Percentiles rank a stretch among this genome's conserved stretches.
phyloP scores from a whole-genome alignment of 2,888 invertebrate genomes.

The Conomelus anceps region DNA sequence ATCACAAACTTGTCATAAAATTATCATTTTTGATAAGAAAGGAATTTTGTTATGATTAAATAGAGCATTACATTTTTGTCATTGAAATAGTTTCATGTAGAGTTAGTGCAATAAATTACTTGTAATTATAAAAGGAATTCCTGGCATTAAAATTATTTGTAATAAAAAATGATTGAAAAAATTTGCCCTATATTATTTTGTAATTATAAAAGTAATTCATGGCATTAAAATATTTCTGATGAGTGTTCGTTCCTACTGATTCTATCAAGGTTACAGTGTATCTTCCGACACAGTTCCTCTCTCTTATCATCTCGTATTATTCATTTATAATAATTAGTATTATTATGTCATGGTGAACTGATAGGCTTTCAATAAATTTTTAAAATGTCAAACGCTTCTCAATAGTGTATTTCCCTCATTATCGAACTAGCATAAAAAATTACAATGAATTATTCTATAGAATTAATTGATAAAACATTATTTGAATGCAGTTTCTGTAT shows the following conservation, averaged over 20 bases:
- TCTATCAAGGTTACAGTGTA: neutral
- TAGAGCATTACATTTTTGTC: neutral
- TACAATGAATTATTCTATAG: neutral
- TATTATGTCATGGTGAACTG: neutral
- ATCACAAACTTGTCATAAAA: neutral
- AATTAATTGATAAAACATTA: neutral
- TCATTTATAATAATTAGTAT: neutral
- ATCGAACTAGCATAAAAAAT: neutral
- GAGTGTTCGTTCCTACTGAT: neutral
- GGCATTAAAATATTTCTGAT: neutral
- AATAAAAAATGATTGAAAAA: too few relatives aligned
- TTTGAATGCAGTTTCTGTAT: neutral
- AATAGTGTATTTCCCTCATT: neutral
- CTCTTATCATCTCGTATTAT: neutral
- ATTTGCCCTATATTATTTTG: too few relatives aligned
- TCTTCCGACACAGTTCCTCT: neutral
- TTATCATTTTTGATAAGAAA: neutral
- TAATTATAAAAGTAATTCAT: neutral
- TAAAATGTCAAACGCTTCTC: neutral
- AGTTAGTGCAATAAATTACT: neutral
- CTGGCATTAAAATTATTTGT: neutral
- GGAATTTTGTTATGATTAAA: neutral
- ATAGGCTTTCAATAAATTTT: neutral
- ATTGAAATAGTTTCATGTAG: neutral
- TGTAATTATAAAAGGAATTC: neutral